Conservation (phyloP, 2,888 invertebrate species). For the Micropterix aruncella region DNA sequence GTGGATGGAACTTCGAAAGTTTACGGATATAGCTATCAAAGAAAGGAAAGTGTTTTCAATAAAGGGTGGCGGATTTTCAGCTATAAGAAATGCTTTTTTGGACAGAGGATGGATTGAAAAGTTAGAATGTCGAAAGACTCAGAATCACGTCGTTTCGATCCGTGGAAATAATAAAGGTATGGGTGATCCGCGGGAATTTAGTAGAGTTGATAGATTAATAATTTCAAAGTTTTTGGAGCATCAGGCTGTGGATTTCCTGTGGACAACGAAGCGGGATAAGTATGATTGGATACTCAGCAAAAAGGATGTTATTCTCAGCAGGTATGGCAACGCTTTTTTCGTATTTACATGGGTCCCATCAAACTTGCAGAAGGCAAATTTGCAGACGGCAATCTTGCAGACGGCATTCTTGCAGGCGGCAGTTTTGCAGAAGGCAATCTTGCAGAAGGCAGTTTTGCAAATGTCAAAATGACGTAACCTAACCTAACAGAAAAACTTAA, state of each 20-base stretch:
- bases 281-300: constrained; percentile 53
- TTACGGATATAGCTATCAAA: constrained; percentile 49
- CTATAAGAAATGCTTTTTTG: constrained; percentile 52
- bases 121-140: constrained; percentile 24
- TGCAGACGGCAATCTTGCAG: no score
- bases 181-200: constrained; percentile 28
- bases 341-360: no score
- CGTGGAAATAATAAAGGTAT: constrained; percentile 5
- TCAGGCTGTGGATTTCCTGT: constrained; percentile 73
- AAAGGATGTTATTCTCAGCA: constrained; percentile 37
- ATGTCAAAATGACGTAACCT: no score
- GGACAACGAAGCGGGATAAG: constrained; percentile 79
- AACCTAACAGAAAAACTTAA: no score
- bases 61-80: constrained; percentile 57
- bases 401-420: no score
- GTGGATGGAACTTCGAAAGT: constrained; percentile 47
- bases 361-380: no score
- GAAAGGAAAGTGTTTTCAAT: constrained; percentile 54
- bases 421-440: no score
- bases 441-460: no score
- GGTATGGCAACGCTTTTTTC: no score
- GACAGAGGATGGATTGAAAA: constrained; percentile 65
- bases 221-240: constrained; percentile 66
- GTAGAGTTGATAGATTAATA: constrained; percentile 53
- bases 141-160: constrained; percentile 5